Conservation (phyloP, 2,797 vertebrate species). For the Brachymystax lenok region DNA sequence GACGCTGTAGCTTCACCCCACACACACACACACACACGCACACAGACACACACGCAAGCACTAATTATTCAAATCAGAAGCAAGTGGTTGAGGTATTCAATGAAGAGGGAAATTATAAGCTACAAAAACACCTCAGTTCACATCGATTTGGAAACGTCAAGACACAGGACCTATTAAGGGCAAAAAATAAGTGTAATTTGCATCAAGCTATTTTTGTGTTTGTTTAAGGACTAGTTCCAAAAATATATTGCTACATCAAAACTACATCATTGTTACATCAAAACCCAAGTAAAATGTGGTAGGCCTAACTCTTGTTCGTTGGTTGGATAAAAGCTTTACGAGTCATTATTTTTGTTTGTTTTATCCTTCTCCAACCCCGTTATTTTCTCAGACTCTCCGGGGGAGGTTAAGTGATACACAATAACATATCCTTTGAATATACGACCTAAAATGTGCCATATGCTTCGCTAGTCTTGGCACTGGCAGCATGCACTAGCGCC, state of each 20-base stretch:
- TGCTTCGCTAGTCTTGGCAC: constrained; percentile 5
- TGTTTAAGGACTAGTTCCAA: not conserved
- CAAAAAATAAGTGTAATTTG: not conserved
- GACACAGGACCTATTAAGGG: not conserved
- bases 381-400: not conserved
- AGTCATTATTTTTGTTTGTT: not conserved
- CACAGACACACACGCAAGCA: not conserved
- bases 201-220: not conserved
- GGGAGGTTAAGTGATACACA: constrained; percentile 7
- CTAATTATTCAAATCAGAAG: not conserved
- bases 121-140: not conserved
- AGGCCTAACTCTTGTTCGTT: not conserved
- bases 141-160: not conserved
- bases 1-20: not conserved
- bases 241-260: not conserved
- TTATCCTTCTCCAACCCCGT: not conserved
- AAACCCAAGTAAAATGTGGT: not conserved
- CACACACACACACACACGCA: not conserved
- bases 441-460: constrained; percentile 5
- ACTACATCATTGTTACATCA: not conserved
- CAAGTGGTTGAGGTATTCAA: not conserved
- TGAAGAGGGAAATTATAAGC: not conserved
- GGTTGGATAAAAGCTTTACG: not conserved
- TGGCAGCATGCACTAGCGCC: not conserved
- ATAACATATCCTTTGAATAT: constrained; percentile 12